Percentiles rank a stretch among this genome's conserved stretches.
phyloP scores from a whole-genome alignment of 1,140 invertebrate species.

The Pomacea maculata region DNA sequence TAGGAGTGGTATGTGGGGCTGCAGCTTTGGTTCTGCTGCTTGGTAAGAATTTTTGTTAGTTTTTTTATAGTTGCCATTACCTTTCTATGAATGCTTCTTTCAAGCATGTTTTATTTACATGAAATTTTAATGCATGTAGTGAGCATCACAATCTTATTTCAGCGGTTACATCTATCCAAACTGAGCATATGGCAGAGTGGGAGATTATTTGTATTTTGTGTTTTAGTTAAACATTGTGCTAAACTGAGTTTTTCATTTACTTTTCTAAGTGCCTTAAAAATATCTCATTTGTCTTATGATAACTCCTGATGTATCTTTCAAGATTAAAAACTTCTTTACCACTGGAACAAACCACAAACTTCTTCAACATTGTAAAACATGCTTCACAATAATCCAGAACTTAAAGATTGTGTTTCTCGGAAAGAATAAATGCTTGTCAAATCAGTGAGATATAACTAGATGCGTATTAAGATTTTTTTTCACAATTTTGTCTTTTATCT shows the following conservation, averaged over 20 bases:
- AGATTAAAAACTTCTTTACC: background rate
- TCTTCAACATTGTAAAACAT: background rate
- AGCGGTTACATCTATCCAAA: too few relatives aligned
- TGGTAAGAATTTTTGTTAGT: conserved; percentile 11
- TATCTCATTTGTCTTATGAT: background rate
- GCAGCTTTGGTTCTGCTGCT: conserved; percentile 22
- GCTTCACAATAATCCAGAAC: background rate
- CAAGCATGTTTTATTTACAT: background rate
- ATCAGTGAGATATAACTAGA: too few relatives aligned
- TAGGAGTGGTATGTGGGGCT: conserved; percentile 23
- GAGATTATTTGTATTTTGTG: too few relatives aligned
- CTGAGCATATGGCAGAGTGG: too few relatives aligned
- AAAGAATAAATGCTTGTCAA: background rate
- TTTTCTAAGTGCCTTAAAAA: too few relatives aligned
- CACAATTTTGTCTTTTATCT: background rate
- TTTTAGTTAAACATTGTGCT: too few relatives aligned
- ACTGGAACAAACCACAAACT: background rate
- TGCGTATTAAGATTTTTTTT: too few relatives aligned
- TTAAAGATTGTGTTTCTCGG: background rate
- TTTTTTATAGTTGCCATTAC: background rate
- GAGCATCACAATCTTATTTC: too few relatives aligned
- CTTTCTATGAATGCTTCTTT: background rate
- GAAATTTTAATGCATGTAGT: background rate
- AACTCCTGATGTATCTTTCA: background rate
- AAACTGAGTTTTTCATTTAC: too few relatives aligned